Evolutionary conservation across 2,113 vertebrate species (phyloP), one percentile per base, ranked within the genome.

Genomic region (Lepidiolamprologus cunningtoni): DNA sequence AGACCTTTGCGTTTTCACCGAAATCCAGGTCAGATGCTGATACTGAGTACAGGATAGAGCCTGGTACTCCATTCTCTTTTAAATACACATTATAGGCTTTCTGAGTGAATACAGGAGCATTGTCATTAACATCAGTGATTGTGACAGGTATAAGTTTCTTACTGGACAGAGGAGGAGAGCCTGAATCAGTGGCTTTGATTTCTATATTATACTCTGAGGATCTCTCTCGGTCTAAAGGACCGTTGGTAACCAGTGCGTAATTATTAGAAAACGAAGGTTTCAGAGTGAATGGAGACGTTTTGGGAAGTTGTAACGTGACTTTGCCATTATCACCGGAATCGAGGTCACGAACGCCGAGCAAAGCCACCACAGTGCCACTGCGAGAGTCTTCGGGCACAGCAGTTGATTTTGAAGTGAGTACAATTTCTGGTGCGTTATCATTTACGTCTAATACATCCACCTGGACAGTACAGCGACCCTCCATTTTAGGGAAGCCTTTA

Each of bases 61-160:
- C 63, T 21, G 96, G 63, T 0, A 68, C 19, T 2, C 96, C 97
- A 57, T 98, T 98, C 87, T 98, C 98, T 5, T 93, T 95, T 9
- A 98, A 95, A 14, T 97, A 97, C 1, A 97, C 96, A n/a, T 96
- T 96, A 3, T 98, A 98, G 9, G 92, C 93, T n/a, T 95, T 76
- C 21, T 97, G 97, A 3, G 94, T 91, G 9, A 95, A 89, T 13
- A 89, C 86, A 11, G 98, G 97, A 2, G 96, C 90, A 4, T 98
- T 98, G 89, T 98, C 98, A 79, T 98, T 98, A 0, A 98, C 96
- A 10, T 98, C 98, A 83, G 96, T 97, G 90, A 98, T 94, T 16
- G 94, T 97, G 45, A 98, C 96, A 19, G 94, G 86, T 76, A 98
- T 91, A 0, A 45, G 95, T 80, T 97, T 97, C 1, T 87, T 96